phyloP scores from a whole-genome alignment of 2,113 vertebrate species.

The Papio anubis region DNA sequence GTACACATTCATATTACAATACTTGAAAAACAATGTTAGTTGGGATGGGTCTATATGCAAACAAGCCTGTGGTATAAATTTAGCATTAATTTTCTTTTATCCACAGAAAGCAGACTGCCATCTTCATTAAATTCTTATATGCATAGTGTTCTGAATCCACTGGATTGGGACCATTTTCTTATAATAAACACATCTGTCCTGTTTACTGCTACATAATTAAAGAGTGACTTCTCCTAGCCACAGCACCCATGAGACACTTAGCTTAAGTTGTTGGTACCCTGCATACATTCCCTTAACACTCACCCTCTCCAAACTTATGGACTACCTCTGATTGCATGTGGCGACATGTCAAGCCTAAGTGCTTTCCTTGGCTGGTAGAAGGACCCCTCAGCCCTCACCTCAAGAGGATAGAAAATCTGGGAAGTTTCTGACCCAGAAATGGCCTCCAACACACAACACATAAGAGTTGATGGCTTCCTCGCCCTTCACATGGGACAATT shows the following conservation, averaged over 20 bases:
- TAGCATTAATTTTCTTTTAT: slow-evolving; percentile 67
- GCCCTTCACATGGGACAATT: neutral
- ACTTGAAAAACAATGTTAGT: slow-evolving; percentile 78
- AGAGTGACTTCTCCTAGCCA: neutral
- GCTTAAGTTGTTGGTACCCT: neutral
- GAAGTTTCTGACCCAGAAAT: neutral
- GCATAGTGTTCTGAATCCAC: neutral
- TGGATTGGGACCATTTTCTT: neutral
- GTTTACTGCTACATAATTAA: neutral
- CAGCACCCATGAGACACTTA: neutral
- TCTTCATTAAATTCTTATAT: neutral
- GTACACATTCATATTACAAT: slow-evolving; percentile 71
- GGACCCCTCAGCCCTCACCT: neutral
- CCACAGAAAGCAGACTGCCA: slow-evolving; percentile 64
- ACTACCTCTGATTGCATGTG: neutral
- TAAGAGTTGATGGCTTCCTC: neutral
- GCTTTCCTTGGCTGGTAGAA: neutral
- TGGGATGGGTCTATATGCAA: slow-evolving; percentile 69
- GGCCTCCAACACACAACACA: neutral
- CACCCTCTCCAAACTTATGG: neutral
- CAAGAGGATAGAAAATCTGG: neutral
- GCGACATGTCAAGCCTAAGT: neutral
- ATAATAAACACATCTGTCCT: neutral
- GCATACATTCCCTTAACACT: neutral
- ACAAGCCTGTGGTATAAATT: neutral